Evolutionary conservation across 2,888 invertebrate genomes (phyloP).

Genomic region (Noctua janthe): DNA sequence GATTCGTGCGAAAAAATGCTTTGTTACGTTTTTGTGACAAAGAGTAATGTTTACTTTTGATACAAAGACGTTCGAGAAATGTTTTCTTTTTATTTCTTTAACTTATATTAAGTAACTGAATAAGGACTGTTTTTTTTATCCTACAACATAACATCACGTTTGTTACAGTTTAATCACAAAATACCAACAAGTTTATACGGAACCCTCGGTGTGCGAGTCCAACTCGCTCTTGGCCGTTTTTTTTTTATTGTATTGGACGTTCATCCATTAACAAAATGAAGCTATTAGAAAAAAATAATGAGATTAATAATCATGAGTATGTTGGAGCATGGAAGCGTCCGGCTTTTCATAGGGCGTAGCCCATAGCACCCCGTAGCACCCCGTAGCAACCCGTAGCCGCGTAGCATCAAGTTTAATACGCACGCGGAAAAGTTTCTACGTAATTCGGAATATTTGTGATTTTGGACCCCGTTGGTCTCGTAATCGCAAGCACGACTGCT

Average conservation of each 20-base stretch:
- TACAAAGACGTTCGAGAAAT: background rate
- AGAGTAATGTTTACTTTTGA: conserved; percentile 10
- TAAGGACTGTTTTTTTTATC: background rate
- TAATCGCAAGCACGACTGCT: no score
- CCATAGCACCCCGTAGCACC: background rate
- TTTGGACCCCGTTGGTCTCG: background rate
- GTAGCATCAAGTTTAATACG: conserved; percentile 15
- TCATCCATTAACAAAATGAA: no score
- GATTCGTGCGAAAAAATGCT: conserved; percentile 7
- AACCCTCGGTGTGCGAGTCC: no score
- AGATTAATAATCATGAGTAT: background rate
- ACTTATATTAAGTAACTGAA: background rate
- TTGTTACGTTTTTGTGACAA: background rate
- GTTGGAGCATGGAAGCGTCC: background rate
- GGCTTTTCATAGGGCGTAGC: background rate
- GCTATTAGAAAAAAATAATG: no score
- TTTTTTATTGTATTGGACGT: no score
- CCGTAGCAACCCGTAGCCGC: conserved; percentile 26
- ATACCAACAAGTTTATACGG: no score
- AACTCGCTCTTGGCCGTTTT: no score
- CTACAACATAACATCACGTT: background rate
- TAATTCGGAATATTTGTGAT: background rate
- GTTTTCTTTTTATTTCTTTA: background rate
- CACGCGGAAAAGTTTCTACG: background rate
- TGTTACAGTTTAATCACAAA: background rate